Percentiles rank a stretch among this genome's conserved stretches.
phyloP scores from a whole-genome alignment of 2,113 vertebrate genomes.

The Urocitellus parryii region DNA sequence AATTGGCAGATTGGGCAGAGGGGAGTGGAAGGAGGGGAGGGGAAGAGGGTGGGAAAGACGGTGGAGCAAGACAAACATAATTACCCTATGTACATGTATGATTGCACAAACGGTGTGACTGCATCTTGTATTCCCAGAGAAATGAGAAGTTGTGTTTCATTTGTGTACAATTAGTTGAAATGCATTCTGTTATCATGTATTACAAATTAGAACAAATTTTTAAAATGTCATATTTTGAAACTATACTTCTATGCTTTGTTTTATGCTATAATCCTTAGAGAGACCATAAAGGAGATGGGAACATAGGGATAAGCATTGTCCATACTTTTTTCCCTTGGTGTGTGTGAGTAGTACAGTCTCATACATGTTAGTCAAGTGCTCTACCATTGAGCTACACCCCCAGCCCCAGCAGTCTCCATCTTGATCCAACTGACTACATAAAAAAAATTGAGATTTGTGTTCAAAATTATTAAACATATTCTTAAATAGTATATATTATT shows the following conservation, averaged over 20 bases:
- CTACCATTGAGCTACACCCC: neutral
- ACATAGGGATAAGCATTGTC: neutral
- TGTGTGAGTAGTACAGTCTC: neutral
- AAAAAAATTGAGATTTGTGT: neutral
- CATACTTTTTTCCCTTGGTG: neutral
- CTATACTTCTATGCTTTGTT: neutral
- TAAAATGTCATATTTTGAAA: neutral
- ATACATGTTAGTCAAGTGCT: neutral
- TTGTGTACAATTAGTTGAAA: too few relatives aligned
- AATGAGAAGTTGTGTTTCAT: too few relatives aligned
- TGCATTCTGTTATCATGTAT: too few relatives aligned
- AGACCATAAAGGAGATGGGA: neutral
- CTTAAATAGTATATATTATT: slow-evolving; percentile 31
- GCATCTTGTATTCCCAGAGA: too few relatives aligned
- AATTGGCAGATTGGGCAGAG: too few relatives aligned
- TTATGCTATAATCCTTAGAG: neutral
- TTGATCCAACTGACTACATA: neutral
- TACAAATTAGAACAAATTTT: too few relatives aligned
- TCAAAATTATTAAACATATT: neutral
- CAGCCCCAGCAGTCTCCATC: neutral
- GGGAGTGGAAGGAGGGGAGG: too few relatives aligned
- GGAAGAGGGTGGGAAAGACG: too few relatives aligned
- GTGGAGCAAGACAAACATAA: too few relatives aligned
- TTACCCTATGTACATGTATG: too few relatives aligned
- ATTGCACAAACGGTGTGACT: too few relatives aligned